Evolutionary conservation across 2,797 vertebrate species (phyloP).

Genomic region (Aratinga solstitialis): DNA sequence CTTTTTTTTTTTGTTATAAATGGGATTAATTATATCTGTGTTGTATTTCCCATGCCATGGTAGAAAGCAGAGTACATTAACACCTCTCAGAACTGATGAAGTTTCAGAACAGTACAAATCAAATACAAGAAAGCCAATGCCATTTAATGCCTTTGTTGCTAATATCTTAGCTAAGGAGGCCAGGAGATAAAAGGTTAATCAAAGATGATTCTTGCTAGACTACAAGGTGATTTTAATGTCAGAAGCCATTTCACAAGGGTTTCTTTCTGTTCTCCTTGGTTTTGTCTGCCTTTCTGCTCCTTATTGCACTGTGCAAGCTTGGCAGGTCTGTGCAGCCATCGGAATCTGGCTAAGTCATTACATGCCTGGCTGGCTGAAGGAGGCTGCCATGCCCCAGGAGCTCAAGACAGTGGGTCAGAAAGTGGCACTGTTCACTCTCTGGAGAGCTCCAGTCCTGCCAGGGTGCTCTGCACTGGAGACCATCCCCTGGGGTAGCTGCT

Average conservation of each 20-base stretch:
- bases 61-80: background rate
- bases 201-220: background rate
- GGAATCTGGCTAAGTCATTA: background rate
- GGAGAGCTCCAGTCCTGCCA: background rate
- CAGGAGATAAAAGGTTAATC: background rate
- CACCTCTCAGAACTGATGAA: background rate
- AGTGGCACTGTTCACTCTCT: constrained; percentile 12
- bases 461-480: background rate
- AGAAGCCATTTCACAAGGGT: rapidly evolving
- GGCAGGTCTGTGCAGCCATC: background rate
- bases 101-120: background rate
- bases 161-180: background rate
- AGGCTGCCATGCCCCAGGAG: background rate
- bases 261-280: background rate
- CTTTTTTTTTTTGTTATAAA: background rate
- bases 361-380: background rate
- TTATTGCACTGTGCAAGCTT: background rate
- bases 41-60: background rate
- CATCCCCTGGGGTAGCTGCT: background rate
- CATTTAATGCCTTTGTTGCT: background rate
- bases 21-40: background rate
- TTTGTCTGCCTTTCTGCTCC: background rate
- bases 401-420: background rate
- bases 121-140: background rate
- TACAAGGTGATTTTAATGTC: background rate